Evolutionary conservation across 2,797 vertebrate genomes (phyloP).

Genomic region (Sphaeramia orbicularis): DNA sequence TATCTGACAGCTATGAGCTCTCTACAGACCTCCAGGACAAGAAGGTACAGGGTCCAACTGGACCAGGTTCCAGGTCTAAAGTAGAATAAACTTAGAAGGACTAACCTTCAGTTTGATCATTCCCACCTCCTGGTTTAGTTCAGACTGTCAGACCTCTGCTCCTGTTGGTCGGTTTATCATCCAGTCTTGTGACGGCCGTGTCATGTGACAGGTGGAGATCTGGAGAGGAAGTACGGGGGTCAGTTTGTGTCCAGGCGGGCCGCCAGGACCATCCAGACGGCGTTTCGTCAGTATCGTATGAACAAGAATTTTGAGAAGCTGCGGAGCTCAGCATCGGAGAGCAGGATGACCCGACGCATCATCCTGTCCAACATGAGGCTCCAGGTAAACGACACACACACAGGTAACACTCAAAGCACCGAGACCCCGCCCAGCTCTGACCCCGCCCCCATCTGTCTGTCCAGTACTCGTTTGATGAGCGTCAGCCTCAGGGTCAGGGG

Average conservation of each 20-base stretch:
- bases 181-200: accelerated
- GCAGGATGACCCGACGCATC: conserved; percentile 92
- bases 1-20: conserved; percentile 96
- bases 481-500: conserved; percentile 76
- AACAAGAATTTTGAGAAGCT: conserved; percentile 96
- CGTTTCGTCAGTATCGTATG: conserved; percentile 96
- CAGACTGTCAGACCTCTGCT: conserved; percentile 1
- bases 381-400: conserved; percentile 71
- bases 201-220: conserved; percentile 91
- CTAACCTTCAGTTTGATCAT: too few species aligned
- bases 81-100: not conserved
- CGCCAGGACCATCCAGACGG: conserved; percentile 93
- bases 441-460: not conserved
- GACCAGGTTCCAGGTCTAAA: too few species aligned
- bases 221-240: conserved; percentile 95
- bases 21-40: conserved; percentile 95
- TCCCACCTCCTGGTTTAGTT: too few species aligned
- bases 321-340: conserved; percentile 93
- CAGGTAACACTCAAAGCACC: not conserved
- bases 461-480: conserved; percentile 93
- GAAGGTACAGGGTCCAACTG: conserved; percentile 78
- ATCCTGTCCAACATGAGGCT: conserved; percentile 94
- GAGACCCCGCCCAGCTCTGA: not conserved
- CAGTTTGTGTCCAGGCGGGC: conserved; percentile 93
- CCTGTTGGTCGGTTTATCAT: not conserved